A percentile compares a stretch with the other conserved stretches of the same genome.
Evolutionary conservation across 1,140 invertebrate genomes (phyloP).

Genomic region (Zaprionus gabonicus): DNA sequence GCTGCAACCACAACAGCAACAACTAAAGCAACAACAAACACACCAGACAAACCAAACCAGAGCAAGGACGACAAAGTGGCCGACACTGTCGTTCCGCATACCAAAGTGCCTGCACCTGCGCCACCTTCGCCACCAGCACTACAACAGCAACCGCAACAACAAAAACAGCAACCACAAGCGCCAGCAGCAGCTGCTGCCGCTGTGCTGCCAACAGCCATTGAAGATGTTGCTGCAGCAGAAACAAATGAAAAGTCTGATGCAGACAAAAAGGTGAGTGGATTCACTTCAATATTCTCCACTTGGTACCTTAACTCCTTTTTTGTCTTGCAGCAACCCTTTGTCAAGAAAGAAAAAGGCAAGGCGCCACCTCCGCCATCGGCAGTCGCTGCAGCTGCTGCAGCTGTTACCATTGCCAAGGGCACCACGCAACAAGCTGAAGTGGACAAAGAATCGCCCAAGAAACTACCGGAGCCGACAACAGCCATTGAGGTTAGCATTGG

Average conservation of each 20-base stretch:
- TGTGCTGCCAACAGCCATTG: constrained; percentile 57
- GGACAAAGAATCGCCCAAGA: constrained; percentile 38
- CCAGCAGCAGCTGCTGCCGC: constrained; percentile 28
- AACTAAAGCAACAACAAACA: constrained; percentile 68
- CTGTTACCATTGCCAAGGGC: constrained; percentile 17
- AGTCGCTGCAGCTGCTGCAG: constrained; percentile 39
- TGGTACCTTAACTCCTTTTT: background rate
- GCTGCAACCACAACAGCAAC: constrained; percentile 46
- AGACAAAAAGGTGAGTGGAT: constrained; percentile 62
- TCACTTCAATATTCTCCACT: background rate
- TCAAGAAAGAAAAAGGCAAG: constrained; percentile 90
- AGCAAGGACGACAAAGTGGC: constrained; percentile 60
- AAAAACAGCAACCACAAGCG: constrained; percentile 38
- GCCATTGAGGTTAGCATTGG: constrained; percentile 83
- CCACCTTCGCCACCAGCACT: constrained; percentile 57
- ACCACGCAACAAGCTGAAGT: constrained; percentile 2
- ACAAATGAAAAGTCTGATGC: constrained; percentile 53
- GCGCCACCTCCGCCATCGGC: constrained; percentile 87
- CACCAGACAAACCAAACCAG: constrained; percentile 72
- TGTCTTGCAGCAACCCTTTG: constrained; percentile 67
- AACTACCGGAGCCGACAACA: constrained; percentile 46
- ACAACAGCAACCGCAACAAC: constrained; percentile 42
- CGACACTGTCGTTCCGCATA: constrained; percentile 61
- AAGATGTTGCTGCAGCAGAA: constrained; percentile 54
- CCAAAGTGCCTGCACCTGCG: constrained; percentile 77